A percentile compares a stretch with the other conserved stretches of the same genome.
Conservation (phyloP, 1,140 invertebrate species). For the Caenorhabditis latens region DNA sequence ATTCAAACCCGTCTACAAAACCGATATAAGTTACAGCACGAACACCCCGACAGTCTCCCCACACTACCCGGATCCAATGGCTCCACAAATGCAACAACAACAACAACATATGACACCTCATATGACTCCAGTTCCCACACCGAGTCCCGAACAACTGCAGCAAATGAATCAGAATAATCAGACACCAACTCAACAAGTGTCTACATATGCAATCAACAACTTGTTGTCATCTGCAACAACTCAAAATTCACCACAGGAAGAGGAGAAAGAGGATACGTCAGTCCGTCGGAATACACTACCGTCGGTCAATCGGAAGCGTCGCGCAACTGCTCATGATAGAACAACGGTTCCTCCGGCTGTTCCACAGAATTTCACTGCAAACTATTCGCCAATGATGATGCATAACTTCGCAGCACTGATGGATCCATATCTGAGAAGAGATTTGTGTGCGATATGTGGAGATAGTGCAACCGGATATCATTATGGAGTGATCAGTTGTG, state of each 20-base stretch:
- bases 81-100: background rate
- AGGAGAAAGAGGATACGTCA: background rate
- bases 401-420: background rate
- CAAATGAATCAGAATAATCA: background rate
- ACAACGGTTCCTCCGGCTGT: background rate
- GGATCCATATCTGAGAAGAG: conserved; percentile 10
- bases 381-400: conserved; percentile 10
- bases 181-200: background rate
- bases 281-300: conserved; percentile 24
- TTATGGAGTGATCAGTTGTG: conserved; percentile 82
- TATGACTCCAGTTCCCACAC: background rate
- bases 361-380: background rate
- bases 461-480: conserved; percentile 83
- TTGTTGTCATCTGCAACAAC: background rate
- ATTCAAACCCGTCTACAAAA: too few species aligned
- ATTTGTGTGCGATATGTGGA: conserved; percentile 82
- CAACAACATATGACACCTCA: too few species aligned
- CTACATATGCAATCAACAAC: conserved; percentile 21
- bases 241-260: background rate
- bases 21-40: background rate
- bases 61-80: background rate
- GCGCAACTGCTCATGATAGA: background rate
- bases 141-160: background rate
- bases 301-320: background rate
- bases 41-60: background rate